Evolutionary conservation across 2,797 vertebrate genomes (phyloP).

Genomic region (Antrozous pallidus): DNA sequence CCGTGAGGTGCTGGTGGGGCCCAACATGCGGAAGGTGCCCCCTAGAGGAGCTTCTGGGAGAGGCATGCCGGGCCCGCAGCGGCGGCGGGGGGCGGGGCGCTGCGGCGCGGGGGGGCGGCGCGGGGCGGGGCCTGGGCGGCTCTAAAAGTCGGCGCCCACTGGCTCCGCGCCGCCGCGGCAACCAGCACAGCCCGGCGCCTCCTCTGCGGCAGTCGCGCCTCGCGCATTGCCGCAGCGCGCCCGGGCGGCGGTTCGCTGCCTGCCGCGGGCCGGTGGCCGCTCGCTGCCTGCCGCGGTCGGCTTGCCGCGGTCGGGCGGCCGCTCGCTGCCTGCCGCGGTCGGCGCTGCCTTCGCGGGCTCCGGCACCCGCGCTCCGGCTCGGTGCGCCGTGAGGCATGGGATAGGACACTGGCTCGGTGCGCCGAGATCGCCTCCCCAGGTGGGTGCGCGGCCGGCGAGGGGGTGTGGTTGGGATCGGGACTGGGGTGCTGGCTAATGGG

Average conservation of each 20-base stretch:
- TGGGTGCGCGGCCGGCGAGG: slow-evolving; percentile 4
- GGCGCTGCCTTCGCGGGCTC: background rate
- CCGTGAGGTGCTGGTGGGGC: background rate
- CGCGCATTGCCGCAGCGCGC: slow-evolving; percentile 55
- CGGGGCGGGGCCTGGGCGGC: slow-evolving; percentile 51
- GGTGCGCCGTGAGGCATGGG: slow-evolving; percentile 53
- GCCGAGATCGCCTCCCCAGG: slow-evolving; percentile 73
- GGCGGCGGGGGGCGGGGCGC: slow-evolving; percentile 24
- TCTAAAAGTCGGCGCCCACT: slow-evolving; percentile 63
- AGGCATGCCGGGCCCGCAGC: background rate
- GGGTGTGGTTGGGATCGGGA: slow-evolving; percentile 22
- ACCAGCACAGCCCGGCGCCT: background rate
- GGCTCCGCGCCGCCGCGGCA: slow-evolving; percentile 33
- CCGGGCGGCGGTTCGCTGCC: background rate
- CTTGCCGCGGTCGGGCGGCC: background rate
- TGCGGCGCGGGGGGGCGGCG: slow-evolving; percentile 48
- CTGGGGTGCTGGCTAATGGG: background rate
- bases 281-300: background rate
- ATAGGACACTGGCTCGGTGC: slow-evolving; percentile 58
- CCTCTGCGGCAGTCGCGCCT: slow-evolving; percentile 66
- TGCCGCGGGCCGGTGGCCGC: background rate
- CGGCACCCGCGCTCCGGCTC: background rate
- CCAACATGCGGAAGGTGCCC: background rate
- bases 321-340: background rate
- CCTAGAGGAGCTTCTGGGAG: background rate